phyloP scores from a whole-genome alignment of 2,797 vertebrate genomes.

The Apogon hyalosoma region DNA sequence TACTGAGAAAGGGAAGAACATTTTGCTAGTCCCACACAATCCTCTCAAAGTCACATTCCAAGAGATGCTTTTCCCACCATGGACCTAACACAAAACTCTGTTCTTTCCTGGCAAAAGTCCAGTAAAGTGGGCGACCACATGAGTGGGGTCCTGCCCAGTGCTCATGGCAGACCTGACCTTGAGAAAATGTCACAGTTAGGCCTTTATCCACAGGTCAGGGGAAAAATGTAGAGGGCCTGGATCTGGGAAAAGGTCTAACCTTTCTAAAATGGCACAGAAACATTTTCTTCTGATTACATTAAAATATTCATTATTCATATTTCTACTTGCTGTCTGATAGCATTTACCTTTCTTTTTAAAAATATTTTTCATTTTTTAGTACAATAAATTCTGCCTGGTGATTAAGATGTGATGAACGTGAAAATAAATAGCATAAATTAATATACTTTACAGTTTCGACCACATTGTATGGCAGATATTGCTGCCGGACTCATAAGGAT shows the following conservation, averaged over 20 bases:
- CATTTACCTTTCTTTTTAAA: background rate
- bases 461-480: background rate
- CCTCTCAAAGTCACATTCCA: conserved; percentile 82
- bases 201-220: conserved; percentile 75
- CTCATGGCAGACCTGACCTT: conserved; percentile 77
- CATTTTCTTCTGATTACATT: conserved; percentile 39
- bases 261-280: conserved; percentile 43
- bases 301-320: too few relatives aligned
- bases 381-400: background rate
- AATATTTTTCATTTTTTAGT: conserved; percentile 35
- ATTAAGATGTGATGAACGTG: background rate
- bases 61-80: conserved; percentile 82
- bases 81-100: conserved; percentile 80
- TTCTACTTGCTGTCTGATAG: too few relatives aligned
- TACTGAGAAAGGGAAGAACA: conserved; percentile 76
- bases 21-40: conserved; percentile 73
- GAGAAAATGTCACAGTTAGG: conserved; percentile 66
- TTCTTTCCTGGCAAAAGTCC: conserved; percentile 78
- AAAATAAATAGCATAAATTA: background rate
- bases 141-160: conserved; percentile 77
- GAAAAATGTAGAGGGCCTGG: conserved; percentile 65
- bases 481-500: too few relatives aligned
- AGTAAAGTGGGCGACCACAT: conserved; percentile 82
- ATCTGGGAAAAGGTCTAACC: conserved; percentile 48
- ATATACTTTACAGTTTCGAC: background rate